Conservation (phyloP, 2,113 vertebrate species). For the Copsychus sechellarum region DNA sequence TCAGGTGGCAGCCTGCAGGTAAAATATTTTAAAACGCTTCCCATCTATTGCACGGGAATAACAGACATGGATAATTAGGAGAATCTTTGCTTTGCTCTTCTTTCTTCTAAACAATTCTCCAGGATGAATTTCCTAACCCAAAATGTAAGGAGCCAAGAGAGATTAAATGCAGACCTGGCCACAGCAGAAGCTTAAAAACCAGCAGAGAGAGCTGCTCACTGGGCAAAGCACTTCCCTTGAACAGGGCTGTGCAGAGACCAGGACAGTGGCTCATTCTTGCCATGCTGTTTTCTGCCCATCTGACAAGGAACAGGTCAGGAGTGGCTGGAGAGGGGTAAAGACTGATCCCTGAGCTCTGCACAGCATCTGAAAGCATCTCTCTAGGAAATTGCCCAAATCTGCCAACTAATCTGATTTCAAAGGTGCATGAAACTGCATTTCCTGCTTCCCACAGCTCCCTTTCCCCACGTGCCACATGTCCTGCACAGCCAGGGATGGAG, state of each 20-base stretch:
- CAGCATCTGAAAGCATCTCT: not conserved
- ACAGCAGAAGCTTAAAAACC: not conserved
- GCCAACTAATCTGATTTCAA: not conserved
- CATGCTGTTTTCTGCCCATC: accelerated
- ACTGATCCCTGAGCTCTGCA: not conserved
- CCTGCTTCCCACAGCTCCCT: not conserved
- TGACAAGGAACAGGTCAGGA: not conserved
- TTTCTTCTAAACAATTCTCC: not conserved
- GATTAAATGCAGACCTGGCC: not conserved
- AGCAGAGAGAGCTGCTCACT: not conserved
- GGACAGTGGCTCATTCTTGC: not conserved
- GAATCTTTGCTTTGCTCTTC: not conserved
- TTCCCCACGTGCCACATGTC: accelerated
- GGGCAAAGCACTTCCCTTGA: not conserved
- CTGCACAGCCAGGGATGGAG: not conserved
- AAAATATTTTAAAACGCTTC: not conserved
- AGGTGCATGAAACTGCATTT: not conserved
- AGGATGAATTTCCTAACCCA: not conserved
- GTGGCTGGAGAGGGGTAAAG: not conserved
- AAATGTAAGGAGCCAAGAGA: not conserved
- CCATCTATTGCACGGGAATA: accelerated
- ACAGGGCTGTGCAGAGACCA: not conserved
- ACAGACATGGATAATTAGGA: not conserved
- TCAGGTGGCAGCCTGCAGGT: not conserved
- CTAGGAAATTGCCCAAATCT: not conserved